Percentiles rank a stretch among this genome's conserved stretches.
These are phyloP conservation scores for Catharus bicknelli DNA, from an alignment of 2,113 vertebrate species.

Conservation along the genomic window DNA sequence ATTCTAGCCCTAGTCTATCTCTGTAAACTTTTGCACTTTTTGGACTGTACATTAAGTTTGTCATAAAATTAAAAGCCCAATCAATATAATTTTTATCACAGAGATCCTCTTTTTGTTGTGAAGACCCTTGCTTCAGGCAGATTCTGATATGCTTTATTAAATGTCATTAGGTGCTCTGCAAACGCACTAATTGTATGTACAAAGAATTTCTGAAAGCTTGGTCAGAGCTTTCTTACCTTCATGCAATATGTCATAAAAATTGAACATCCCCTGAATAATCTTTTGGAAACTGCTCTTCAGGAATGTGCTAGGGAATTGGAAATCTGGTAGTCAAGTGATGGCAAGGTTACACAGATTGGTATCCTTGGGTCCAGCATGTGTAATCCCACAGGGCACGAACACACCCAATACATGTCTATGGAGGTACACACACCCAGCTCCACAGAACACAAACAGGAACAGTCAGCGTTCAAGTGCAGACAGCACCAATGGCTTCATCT, in stretches of 20 bases:
- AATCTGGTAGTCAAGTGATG: background rate
- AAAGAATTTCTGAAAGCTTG: background rate
- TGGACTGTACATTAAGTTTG: background rate
- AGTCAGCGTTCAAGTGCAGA: background rate
- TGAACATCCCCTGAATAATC: background rate
- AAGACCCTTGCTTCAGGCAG: background rate
- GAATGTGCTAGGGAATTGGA: background rate
- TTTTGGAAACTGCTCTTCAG: background rate
- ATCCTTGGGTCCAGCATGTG: background rate
- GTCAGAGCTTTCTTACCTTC: background rate
- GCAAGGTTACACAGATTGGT: rapidly evolving
- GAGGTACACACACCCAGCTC: background rate
- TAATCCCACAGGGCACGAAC: background rate
- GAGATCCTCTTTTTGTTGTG: background rate
- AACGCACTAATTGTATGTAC: background rate
- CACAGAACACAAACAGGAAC: background rate
- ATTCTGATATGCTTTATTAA: background rate
- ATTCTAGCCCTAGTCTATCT: background rate
- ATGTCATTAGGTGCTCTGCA: background rate
- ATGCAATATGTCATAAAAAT: background rate
- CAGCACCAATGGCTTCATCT: rapidly evolving
- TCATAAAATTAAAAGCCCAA: background rate
- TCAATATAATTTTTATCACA: background rate
- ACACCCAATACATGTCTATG: rapidly evolving
- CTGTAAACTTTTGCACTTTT: background rate